Percentiles rank a stretch among this genome's conserved stretches.
These are phyloP conservation scores for Erythrocercus mccallii DNA, from an alignment of 2,113 vertebrate species.

Conservation along the genomic window DNA sequence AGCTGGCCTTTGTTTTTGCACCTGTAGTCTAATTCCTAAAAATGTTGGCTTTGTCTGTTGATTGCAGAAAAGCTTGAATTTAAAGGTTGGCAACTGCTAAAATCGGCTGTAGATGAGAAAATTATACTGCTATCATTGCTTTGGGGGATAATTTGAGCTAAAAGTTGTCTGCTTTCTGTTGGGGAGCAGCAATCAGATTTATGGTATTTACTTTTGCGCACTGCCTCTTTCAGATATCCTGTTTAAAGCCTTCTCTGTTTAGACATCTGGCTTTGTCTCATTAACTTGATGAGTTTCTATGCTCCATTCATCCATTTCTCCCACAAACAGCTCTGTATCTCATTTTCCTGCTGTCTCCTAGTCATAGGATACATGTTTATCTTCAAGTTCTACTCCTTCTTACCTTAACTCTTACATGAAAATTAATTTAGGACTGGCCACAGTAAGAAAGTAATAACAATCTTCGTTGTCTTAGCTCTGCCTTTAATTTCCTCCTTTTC, in stretches of 20 bases:
- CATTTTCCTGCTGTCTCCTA: background rate
- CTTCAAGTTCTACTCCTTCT: background rate
- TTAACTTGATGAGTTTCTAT: background rate
- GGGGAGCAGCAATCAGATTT: background rate
- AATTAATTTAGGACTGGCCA: background rate
- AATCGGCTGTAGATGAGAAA: background rate
- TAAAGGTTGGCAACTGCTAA: background rate
- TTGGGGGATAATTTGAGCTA: background rate
- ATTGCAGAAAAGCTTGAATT: background rate
- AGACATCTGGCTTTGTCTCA: constrained; percentile 1
- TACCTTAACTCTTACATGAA: background rate
- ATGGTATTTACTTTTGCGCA: background rate
- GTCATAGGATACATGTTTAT: background rate
- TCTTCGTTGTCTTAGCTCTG: background rate
- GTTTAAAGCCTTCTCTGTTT: background rate
- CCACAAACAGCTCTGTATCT: background rate
- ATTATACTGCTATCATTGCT: background rate
- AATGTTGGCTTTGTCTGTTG: background rate
- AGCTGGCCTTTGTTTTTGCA: background rate
- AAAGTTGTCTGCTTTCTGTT: constrained; percentile 1
- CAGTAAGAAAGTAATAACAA: background rate
- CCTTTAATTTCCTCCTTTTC: background rate
- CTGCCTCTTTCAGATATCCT: background rate
- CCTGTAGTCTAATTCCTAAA: background rate
- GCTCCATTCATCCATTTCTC: background rate